Conservation (phyloP, 2,888 invertebrate genomes). For the Synanthedon formicaeformis region DNA sequence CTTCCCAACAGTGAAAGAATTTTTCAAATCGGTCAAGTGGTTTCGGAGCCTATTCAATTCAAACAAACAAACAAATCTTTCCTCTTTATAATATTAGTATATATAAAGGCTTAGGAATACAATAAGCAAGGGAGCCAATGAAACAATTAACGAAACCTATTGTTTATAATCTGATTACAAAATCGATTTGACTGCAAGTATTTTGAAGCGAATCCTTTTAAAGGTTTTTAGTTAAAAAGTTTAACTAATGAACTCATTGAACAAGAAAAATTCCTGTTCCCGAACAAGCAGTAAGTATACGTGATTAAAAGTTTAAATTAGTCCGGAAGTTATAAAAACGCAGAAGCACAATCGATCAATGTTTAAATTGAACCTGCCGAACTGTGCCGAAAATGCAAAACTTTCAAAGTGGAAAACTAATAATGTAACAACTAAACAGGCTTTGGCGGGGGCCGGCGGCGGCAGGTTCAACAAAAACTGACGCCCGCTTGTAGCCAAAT, state of each 20-base stretch:
- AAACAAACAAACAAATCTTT: no score
- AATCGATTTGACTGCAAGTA: no score
- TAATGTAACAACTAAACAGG: slow-evolving; percentile 48
- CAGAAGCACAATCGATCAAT: slow-evolving; percentile 19
- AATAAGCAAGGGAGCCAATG: no score
- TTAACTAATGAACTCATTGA: slow-evolving; percentile 7
- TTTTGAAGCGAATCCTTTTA: no score
- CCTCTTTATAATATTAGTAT: no score
- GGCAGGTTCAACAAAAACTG: slow-evolving; percentile 39
- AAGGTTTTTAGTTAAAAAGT: no score
- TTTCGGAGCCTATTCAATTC: no score
- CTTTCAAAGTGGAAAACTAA: slow-evolving; percentile 53
- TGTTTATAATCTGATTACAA: no score
- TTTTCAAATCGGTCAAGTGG: no score
- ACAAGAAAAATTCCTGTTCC: slow-evolving; percentile 17
- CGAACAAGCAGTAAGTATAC: slow-evolving; percentile 4
- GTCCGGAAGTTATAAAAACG: slow-evolving; percentile 24
- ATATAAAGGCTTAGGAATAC: no score
- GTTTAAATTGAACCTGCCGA: slow-evolving; percentile 34
- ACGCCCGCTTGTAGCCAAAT: not conserved
- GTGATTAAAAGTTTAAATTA: slow-evolving; percentile 32
- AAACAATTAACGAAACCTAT: no score
- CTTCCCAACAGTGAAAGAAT: no score
- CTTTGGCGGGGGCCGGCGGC: slow-evolving; percentile 17
- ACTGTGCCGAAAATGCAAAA: slow-evolving; percentile 43